Conservation (phyloP, 2,113 vertebrate species). For the Coryphaenoides rupestris region DNA sequence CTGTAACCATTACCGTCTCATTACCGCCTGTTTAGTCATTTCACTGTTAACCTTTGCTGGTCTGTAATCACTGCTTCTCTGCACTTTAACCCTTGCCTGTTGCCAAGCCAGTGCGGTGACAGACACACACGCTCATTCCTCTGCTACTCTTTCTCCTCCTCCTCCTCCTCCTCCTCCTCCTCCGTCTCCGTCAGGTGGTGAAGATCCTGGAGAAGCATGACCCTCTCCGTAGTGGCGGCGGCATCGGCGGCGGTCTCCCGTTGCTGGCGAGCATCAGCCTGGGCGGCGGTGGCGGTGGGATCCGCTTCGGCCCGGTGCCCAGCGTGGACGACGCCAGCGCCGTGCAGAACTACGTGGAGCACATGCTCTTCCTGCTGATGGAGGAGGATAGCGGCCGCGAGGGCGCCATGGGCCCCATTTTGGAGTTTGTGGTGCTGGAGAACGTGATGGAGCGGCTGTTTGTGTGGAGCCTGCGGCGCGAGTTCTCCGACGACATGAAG, state of each 20-base stretch:
- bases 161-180: not conserved
- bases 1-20: no score
- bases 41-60: no score
- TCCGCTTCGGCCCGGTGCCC: constrained; percentile 79
- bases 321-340: constrained; percentile 86
- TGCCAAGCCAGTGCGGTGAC: no score
- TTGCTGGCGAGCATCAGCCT: constrained; percentile 48
- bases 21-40: no score
- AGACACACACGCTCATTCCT: no score
- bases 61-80: no score
- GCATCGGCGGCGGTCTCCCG: constrained; percentile 25
- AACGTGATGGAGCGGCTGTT: constrained; percentile 98
- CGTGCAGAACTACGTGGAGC: constrained; percentile 97
- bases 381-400: constrained; percentile 86
- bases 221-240: constrained; percentile 72
- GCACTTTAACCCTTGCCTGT: no score
- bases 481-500: constrained; percentile 95
- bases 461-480: constrained; percentile 91
- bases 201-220: constrained; percentile 97
- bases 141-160: no score
- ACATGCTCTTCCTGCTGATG: constrained; percentile 94
- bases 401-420: constrained; percentile 93
- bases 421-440: constrained; percentile 96
- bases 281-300: constrained; percentile 17
- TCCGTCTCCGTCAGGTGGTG: constrained; percentile 82